Percentiles rank a stretch among this genome's conserved stretches.
Evolutionary conservation across 2,888 invertebrate species (phyloP).

Genomic region (Diloba caeruleocephala): DNA sequence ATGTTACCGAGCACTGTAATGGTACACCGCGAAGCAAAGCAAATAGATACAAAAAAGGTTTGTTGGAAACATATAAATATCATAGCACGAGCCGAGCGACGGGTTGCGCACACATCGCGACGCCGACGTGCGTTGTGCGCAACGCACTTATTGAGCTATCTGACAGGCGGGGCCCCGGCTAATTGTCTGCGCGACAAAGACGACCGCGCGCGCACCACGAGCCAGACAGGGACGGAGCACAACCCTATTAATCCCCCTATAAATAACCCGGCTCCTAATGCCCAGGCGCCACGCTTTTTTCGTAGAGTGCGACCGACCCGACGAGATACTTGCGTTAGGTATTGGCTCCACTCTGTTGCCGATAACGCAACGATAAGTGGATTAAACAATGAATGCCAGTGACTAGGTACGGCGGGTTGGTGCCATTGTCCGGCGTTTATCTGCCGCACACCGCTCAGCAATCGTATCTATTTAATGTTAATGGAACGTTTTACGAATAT

Average conservation of each 20-base stretch:
- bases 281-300: slow-evolving; percentile 82
- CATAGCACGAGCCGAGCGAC: slow-evolving; percentile 40
- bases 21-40: not conserved
- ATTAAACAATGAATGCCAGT: slow-evolving; percentile 42
- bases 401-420: slow-evolving; percentile 16
- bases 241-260: slow-evolving; percentile 74
- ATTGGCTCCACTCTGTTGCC: slow-evolving; percentile 12
- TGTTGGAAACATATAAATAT: slow-evolving; percentile 15
- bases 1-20: slow-evolving; percentile 7
- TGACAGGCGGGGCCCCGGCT: slow-evolving; percentile 66
- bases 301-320: slow-evolving; percentile 56
- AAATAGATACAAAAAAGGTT: slow-evolving; percentile 15
- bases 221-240: slow-evolving; percentile 58
- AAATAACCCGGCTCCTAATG: slow-evolving; percentile 81
- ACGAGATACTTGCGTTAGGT: slow-evolving; percentile 64
- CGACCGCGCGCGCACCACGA: slow-evolving; percentile 1
- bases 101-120: slow-evolving; percentile 40
- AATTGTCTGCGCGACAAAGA: slow-evolving; percentile 69
- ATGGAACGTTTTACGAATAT: slow-evolving; percentile 33
- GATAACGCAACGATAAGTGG: slow-evolving; percentile 49
- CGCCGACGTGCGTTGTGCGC: slow-evolving; percentile 20
- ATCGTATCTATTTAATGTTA: slow-evolving; percentile 25
- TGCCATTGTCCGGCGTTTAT: slow-evolving; percentile 24
- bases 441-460: slow-evolving; percentile 15
- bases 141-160: slow-evolving; percentile 59